Base-by-base conservation (phyloP, 2,888 invertebrate genomes). In the Saturnia pavonia region DNA sequence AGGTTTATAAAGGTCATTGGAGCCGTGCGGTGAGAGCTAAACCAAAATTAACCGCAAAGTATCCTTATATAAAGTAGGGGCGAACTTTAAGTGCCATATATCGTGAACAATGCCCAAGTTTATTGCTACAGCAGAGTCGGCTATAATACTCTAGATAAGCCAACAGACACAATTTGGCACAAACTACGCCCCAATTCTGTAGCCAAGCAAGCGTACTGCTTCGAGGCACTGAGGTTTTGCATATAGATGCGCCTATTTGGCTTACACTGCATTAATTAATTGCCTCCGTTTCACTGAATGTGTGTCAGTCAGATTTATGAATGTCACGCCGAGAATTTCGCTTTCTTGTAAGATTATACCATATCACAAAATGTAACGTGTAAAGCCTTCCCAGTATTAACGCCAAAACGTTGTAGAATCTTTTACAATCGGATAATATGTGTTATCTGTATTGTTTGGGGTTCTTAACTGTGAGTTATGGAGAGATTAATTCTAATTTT, bases 141-240 rank as follows among this genome's bases (percentile, higher is more conserved):
- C 88, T 86, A 89, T 91, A 90, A 90, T 91, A 89, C 89, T 89
- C 84, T 84, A 93, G 94, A 94, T 94, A 94, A 94, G 93, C 93
- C 90, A 88, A 84, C 88, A 84, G 88, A 91, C 92, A 92, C 94
- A 90, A 92, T 93, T 93, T 94, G 94, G 93, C 93, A 93, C 91
- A 88, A 88, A 86, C 88, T 85, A 84, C 89, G 91, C 84, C 89
- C 91, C 82, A 90, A 88, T 91, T 91, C 86, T 85, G 85, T 78
- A 89, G 90, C 91, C 90, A 90, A 91, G 91, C 88, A 89, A 89
- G 88, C 87, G 81, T 80, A 80, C 78, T 80, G 80, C 71, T 65
- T 42, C 71, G 80, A 78, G 82, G 83, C 88, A 88, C 89, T 84
- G 88, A 90, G 91, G 88, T 91, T 92, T 91, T 92, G 90, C 91